Base-by-base conservation (phyloP, 1,140 invertebrate genomes). In the Leptinotarsa lineolata region DNA sequence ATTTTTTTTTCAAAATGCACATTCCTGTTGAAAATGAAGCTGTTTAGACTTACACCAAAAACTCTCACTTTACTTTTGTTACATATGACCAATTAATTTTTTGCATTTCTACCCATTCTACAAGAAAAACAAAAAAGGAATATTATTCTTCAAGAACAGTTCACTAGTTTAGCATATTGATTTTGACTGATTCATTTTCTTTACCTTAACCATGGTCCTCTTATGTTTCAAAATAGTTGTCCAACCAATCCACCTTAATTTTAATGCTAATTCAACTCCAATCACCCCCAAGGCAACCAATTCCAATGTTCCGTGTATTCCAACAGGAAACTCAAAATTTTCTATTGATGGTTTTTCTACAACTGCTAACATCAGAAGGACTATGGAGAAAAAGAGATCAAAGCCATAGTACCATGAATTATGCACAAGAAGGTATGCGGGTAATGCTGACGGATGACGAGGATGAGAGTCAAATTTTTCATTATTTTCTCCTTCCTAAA, bases 381-480 rank as follows among this genome's bases (percentile, higher is more conserved):
- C 83, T 30, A 96, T 80, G 1, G 94, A 93, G 20, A 93, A 93
- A 68, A 91, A 81, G 46, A 97, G 85, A 83, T 97, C 95, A 71
- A 96, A 85, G 1, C 91, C 89, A 84, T 97, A 94, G 85, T 96
- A 96, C 92, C 93, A 95, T 74, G 89, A 89, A 82, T 95, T 96
- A 83, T 97, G 95, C 0, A 95, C 94, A 58, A 95, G 85, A 20
- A 96, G 87, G 84, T 97, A 97, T 0, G 94, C 93, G 12, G 95
- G 95, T 66, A 97, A 85, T 81, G 94, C 93, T 80, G 92, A 91
- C 22, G 91, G 91, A 82, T 92, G 91, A 58, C 90, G 89, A 0
- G 95, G 95, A 85, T 97, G 95, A 5, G 93, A 94, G 81, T 94
- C 92, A 83, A 96, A 97, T 84, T 96, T 96, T 84, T 96, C 95